phyloP scores from a whole-genome alignment of 2,797 vertebrate species.

The Gastrophryne carolinensis region DNA sequence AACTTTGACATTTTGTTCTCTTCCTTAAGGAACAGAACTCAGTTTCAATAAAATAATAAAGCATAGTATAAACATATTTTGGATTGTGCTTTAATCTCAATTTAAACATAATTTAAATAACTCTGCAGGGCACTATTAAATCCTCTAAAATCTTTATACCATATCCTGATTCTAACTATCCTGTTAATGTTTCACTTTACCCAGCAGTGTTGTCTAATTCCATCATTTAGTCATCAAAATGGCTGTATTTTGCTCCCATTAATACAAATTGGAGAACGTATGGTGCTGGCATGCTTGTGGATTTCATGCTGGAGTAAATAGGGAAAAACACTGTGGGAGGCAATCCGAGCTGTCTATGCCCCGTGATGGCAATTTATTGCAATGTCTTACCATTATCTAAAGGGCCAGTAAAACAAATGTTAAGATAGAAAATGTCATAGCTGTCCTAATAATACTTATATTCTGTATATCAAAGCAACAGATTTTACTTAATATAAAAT shows the following conservation, averaged over 20 bases:
- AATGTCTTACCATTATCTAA: not conserved
- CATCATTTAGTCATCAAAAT: conserved; percentile 4
- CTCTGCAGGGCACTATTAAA: conserved; percentile 35
- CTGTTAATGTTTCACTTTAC: conserved; percentile 4
- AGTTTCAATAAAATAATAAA: conserved; percentile 35
- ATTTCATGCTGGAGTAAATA: not conserved
- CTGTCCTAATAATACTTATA: too few relatives aligned
- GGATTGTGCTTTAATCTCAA: conserved; percentile 33
- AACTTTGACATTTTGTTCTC: conserved; percentile 45
- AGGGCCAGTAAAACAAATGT: not conserved
- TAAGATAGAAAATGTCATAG: not conserved
- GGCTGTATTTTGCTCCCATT: not conserved
- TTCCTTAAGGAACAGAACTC: conserved; percentile 29
- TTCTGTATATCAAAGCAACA: too few relatives aligned
- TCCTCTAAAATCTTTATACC: not conserved
- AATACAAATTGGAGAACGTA: not conserved
- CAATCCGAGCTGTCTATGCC: not conserved
- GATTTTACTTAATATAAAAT: too few relatives aligned
- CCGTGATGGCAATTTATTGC: too few relatives aligned
- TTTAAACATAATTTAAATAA: conserved; percentile 41
- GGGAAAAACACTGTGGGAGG: not conserved
- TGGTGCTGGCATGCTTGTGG: not conserved
- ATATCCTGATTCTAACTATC: not conserved
- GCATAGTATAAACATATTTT: conserved; percentile 38
- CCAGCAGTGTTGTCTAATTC: not conserved